Conservation (phyloP, 2,113 vertebrate genomes). For the Labeo catla region DNA sequence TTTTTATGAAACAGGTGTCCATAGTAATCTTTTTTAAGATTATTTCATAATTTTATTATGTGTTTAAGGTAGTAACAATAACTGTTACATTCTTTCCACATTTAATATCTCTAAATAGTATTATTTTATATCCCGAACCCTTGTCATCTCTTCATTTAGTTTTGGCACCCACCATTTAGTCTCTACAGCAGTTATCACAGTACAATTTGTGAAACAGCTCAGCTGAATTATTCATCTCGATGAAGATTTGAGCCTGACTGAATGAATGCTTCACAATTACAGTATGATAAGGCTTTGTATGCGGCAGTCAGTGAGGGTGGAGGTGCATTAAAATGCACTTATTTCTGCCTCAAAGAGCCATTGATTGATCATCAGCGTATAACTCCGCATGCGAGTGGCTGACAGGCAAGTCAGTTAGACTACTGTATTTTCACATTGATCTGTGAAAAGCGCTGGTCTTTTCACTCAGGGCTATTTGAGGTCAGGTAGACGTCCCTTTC, state of each 20-base stretch:
- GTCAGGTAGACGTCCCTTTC: constrained; percentile 29
- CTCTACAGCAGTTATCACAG: neutral
- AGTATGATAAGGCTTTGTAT: neutral
- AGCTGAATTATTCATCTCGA: neutral
- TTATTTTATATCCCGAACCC: neutral
- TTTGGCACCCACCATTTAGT: neutral
- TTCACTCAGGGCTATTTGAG: constrained; percentile 20
- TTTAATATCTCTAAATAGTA: neutral
- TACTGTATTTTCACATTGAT: constrained; percentile 35
- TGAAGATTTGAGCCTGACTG: neutral
- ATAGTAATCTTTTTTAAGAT: neutral
- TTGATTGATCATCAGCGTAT: constrained; percentile 39
- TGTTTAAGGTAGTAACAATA: neutral
- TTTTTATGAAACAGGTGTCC: too few species aligned
- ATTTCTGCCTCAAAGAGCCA: neutral
- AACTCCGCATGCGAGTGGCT: constrained; percentile 23
- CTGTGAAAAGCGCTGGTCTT: constrained; percentile 3
- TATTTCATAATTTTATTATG: neutral
- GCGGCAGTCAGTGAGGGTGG: neutral
- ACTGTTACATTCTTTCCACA: neutral
- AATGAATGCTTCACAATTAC: neutral
- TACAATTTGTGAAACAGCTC: neutral
- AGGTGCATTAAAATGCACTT: constrained; percentile 17
- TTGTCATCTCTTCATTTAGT: neutral
- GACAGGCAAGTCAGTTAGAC: constrained; percentile 24